These are phyloP conservation scores for Oreortyx pictus DNA, from an alignment of 2,797 vertebrate species.

Conservation along the genomic window DNA sequence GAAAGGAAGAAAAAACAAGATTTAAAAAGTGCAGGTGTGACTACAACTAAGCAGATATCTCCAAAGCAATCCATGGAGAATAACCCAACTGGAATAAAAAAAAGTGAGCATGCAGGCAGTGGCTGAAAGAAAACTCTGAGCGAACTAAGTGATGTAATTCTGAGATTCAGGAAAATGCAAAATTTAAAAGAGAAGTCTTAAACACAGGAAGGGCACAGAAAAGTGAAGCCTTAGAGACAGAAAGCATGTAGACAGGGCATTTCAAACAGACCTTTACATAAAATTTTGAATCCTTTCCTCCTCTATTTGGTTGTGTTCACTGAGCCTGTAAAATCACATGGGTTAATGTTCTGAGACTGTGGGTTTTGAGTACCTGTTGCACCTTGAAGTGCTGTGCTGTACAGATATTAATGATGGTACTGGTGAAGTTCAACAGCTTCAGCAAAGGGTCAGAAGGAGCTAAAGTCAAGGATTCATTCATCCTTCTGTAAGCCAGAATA, in stretches of 20 bases:
- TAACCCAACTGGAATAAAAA: background rate
- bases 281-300: background rate
- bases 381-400: background rate
- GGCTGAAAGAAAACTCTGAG: background rate
- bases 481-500: background rate
- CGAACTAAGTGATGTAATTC: background rate
- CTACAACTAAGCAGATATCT: background rate
- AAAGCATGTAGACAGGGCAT: background rate
- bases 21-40: background rate
- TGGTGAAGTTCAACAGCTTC: background rate
- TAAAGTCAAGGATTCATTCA: background rate
- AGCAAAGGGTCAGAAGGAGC: background rate
- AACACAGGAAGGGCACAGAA: background rate
- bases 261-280: background rate
- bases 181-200: background rate
- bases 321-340: background rate
- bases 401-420: background rate
- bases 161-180: background rate
- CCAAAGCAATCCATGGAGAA: background rate
- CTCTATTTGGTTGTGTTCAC: background rate
- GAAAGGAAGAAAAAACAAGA: no score
- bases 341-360: background rate
- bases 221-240: background rate
- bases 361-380: background rate
- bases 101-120: background rate